Percentiles rank a stretch among this genome's conserved stretches.
Conservation (phyloP, 2,797 vertebrate species). For the Carapus acus region DNA sequence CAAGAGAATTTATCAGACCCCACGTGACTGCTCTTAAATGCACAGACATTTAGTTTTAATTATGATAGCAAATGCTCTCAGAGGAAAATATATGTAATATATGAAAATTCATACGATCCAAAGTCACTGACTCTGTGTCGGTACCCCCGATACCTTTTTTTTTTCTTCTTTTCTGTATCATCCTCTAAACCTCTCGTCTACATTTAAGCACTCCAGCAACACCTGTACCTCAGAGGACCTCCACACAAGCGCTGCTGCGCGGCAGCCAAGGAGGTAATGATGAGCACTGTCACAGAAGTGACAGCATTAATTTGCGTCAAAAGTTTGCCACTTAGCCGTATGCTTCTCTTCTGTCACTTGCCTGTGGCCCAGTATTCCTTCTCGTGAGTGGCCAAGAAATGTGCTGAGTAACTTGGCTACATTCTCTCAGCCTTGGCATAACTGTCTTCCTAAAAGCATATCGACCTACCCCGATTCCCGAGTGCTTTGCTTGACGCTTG, state of each 20-base stretch:
- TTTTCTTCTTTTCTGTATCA: too few species aligned
- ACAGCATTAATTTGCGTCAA: conserved; percentile 43
- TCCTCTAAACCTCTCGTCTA: too few species aligned
- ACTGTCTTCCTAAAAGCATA: conserved; percentile 50
- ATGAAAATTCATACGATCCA: too few species aligned
- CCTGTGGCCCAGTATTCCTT: conserved; percentile 37
- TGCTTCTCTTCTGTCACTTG: conserved; percentile 36
- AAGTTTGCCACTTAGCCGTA: conserved; percentile 39
- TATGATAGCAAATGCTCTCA: too few species aligned
- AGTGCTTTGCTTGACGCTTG: conserved; percentile 32
- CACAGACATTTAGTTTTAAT: too few species aligned
- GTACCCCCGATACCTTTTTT: too few species aligned
- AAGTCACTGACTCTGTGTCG: too few species aligned
- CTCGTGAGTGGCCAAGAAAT: conserved; percentile 47
- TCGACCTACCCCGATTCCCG: conserved; percentile 42
- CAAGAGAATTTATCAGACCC: too few species aligned
- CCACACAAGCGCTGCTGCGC: conserved; percentile 28
- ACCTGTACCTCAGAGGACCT: conserved; percentile 20
- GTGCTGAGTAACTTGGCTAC: conserved; percentile 58
- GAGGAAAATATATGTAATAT: too few species aligned
- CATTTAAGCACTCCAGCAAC: conserved; percentile 16
- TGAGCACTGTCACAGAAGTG: conserved; percentile 27
- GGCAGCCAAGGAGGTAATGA: conserved; percentile 36
- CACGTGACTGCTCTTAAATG: too few species aligned
- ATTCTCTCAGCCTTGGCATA: conserved; percentile 55